Evolutionary conservation across 2,113 vertebrate species (phyloP).

Genomic region (Camelus dromedarius): DNA sequence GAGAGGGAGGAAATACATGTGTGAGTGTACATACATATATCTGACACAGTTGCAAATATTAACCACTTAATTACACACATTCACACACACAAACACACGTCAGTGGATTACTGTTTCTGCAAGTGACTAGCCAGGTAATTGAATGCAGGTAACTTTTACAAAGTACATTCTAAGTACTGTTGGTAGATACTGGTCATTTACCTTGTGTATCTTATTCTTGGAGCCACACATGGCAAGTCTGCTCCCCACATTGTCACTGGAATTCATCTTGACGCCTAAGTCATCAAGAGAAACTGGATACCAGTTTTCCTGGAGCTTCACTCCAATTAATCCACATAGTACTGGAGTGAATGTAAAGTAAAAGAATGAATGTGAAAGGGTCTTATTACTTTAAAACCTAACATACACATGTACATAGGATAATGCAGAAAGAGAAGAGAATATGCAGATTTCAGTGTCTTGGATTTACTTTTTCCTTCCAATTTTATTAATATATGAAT

Average conservation of each 20-base stretch:
- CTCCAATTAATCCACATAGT: background rate
- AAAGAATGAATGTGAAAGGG: background rate
- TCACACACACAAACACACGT: no score
- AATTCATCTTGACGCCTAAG: background rate
- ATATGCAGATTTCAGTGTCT: background rate
- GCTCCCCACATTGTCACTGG: background rate
- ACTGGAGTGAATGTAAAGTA: background rate
- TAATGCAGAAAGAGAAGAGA: background rate
- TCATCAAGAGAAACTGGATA: no score
- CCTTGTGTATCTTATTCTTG: background rate
- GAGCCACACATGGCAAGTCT: no score
- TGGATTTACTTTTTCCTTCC: no score
- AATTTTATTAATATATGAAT: no score
- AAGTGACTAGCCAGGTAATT: background rate
- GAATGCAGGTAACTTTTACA: background rate
- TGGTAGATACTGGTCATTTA: no score
- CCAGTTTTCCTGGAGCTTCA: no score
- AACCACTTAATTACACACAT: background rate
- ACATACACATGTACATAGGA: background rate
- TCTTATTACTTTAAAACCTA: background rate
- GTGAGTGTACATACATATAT: background rate
- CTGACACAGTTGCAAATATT: background rate
- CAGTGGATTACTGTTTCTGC: background rate
- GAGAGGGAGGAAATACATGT: background rate
- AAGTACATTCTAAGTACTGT: background rate